Evolutionary conservation across 1,140 invertebrate species (phyloP), one percentile per base, ranked within the genome.

Genomic region (Atta colombica): DNA sequence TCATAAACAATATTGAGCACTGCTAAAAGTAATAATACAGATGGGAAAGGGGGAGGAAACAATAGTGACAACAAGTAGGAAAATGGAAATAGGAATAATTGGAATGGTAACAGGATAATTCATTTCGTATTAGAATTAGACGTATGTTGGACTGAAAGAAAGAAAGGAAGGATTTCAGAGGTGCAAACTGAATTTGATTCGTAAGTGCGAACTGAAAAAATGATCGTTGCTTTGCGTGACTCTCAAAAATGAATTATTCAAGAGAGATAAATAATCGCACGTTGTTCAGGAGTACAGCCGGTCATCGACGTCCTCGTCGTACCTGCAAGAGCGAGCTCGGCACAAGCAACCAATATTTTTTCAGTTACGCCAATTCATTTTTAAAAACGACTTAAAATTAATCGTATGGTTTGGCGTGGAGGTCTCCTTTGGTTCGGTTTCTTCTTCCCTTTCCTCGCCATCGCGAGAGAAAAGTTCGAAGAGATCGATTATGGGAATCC

Each of bases 281-380:
- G 88, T 92, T 49, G 69, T 90, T 86, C 86, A 85, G 91, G 85
- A 87, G 88, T 91, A 90, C 92, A 89, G 90, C 91, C 92, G 91
- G 92, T 92, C 91, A 93, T 92, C 89, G 86, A 90, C 89, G 80
- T 87, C 91, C 89, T 88, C 91, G 92, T 82, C 84, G 93, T 90
- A 91, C 93, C 94, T 94, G 93, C 88, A 94, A 95, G 88, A 93
- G 91, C 91, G 88, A 89, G 90, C 92, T 93, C 89, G 87, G 92
- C 93, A 86, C 92, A 91, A 94, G 92, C 93, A 94, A 94, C 89
- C 87, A 92, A 95, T 95, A 95, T 95, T 95, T 94, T 94, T 93
- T 94, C 94, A 94, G 93, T 93, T 95, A 89, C 28, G 71, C 89
- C 58, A 87, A 69, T 82, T 74, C 89, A 80, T 89, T 87, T 85